phyloP scores from a whole-genome alignment of 2,797 vertebrate genomes.

The Pseudochaenichthys georgianus region DNA sequence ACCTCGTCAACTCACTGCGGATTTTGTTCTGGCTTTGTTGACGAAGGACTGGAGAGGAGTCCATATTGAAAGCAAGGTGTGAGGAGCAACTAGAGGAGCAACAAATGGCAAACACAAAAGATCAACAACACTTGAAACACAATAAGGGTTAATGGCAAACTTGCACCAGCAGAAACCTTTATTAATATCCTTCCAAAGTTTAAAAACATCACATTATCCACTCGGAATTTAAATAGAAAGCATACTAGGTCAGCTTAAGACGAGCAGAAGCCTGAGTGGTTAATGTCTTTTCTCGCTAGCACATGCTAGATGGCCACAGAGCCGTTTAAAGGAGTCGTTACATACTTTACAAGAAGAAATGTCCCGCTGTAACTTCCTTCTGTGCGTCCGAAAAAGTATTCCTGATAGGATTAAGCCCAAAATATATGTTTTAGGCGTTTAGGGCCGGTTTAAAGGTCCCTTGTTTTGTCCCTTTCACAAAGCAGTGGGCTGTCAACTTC shows the following conservation, averaged over 20 bases:
- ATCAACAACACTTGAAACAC: conserved; percentile 22
- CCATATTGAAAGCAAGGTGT: conserved; percentile 66
- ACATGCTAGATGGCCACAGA: conserved; percentile 14
- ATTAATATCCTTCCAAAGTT: not conserved
- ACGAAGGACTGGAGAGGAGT: conserved; percentile 69
- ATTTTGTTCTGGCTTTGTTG: conserved; percentile 76
- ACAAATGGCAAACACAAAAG: conserved; percentile 4
- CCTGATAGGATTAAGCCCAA: not conserved
- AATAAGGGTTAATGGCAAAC: not conserved
- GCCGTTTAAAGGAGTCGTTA: not conserved
- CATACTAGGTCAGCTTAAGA: not conserved
- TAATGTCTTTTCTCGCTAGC: not conserved
- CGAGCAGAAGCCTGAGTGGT: not conserved
- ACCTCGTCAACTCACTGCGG: conserved; percentile 65
- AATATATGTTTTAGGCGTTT: conserved; percentile 26
- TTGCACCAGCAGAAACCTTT: not conserved
- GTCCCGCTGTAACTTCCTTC: not conserved
- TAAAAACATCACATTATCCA: not conserved
- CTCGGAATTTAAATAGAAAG: not conserved
- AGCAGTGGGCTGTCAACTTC: conserved; percentile 71
- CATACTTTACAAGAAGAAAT: conserved; percentile 28
- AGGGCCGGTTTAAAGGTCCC: conserved; percentile 51
- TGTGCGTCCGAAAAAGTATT: not conserved
- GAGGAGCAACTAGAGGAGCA: conserved; percentile 21
- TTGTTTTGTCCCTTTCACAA: conserved; percentile 24